phyloP scores from a whole-genome alignment of 2,888 invertebrate species.

The Ormyrus thymus region DNA sequence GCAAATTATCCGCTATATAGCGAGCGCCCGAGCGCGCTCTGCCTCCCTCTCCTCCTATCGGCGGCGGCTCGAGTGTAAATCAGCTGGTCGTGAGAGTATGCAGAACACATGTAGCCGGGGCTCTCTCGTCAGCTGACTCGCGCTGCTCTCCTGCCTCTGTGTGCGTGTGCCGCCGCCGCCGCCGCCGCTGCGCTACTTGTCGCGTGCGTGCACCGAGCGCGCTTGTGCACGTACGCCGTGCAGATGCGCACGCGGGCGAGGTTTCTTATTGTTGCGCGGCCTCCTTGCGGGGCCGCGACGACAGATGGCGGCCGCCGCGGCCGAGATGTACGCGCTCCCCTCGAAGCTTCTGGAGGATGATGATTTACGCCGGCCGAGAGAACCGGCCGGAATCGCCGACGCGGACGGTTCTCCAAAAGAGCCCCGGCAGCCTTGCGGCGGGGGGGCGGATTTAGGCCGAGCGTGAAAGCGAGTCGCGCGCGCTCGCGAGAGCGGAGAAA shows the following conservation, averaged over 20 bases:
- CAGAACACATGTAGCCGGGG: conserved; percentile 30
- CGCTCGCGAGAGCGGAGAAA: conserved; percentile 36
- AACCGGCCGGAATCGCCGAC: no score
- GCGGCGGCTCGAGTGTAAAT: conserved; percentile 54
- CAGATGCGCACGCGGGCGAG: no score
- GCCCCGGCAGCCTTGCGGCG: not conserved
- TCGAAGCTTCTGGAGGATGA: no score
- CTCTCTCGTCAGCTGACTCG: conserved; percentile 2
- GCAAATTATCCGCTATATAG: conserved; percentile 43
- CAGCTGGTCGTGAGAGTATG: conserved; percentile 60
- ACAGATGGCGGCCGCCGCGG: no score
- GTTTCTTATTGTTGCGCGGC: no score
- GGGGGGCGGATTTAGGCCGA: conserved; percentile 60
- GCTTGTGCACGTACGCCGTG: not conserved
- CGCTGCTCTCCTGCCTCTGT: conserved; percentile 16
- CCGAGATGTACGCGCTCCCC: no score
- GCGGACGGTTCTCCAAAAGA: no score
- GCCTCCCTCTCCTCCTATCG: conserved; percentile 2
- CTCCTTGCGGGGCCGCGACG: no score
- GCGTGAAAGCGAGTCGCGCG: conserved; percentile 63
- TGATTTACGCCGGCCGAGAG: no score
- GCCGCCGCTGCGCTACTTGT: conserved; percentile 12
- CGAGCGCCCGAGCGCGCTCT: not conserved
- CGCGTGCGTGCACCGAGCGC: not conserved
- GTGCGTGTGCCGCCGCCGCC: conserved; percentile 18